Conservation (phyloP, 2,888 invertebrate species). For the Erebia ligea region DNA sequence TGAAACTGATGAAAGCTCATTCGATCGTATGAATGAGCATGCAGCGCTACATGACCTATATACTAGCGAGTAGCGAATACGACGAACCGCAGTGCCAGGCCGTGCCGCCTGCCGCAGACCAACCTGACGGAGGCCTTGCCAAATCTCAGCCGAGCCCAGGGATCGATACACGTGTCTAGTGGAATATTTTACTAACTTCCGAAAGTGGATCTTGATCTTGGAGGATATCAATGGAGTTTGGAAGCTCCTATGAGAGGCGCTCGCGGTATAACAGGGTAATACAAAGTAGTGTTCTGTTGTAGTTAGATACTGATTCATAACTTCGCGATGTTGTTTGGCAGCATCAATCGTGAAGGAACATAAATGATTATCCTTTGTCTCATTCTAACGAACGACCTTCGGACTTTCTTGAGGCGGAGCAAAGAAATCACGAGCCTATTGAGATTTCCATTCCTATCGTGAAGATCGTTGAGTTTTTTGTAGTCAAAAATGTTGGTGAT, state of each 20-base stretch:
- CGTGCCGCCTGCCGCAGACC: constrained; percentile 48
- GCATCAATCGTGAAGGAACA: no score
- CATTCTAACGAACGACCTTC: no score
- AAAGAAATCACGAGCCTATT: no score
- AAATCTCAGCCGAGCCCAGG: constrained; percentile 53
- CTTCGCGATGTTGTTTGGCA: no score
- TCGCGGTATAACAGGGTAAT: constrained; percentile 85
- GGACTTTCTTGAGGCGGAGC: no score
- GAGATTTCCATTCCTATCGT: no score
- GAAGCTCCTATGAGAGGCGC: constrained; percentile 79
- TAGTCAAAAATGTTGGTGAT: no score
- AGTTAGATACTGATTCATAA: neutral
- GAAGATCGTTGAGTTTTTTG: no score
- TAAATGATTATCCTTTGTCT: no score
- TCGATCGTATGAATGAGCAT: neutral
- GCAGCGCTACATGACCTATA: constrained; percentile 42
- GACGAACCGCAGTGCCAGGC: constrained; percentile 51
- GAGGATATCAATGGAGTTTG: constrained; percentile 74
- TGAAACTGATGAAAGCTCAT: constrained; percentile 5
- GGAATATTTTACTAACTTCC: constrained; percentile 25
- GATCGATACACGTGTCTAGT: constrained; percentile 64
- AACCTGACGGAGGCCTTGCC: constrained; percentile 46
- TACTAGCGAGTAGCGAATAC: constrained; percentile 17
- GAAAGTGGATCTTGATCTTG: neutral
- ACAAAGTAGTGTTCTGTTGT: neutral